Evolutionary conservation across 2,888 invertebrate genomes (phyloP), one percentile per base, ranked within the genome.

Genomic region (Epistrophe eligans): DNA sequence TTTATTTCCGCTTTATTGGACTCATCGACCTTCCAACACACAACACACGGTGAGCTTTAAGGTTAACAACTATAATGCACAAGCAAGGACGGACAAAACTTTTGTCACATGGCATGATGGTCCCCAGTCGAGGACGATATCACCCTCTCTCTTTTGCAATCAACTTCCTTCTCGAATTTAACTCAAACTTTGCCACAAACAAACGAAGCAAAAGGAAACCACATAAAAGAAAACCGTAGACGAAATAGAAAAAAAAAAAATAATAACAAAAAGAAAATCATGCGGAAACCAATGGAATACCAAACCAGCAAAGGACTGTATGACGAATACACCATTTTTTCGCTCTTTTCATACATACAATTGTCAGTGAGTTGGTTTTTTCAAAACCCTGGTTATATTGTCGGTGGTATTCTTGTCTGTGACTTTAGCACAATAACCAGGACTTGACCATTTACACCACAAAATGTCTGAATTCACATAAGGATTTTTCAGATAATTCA

Each of bases 201-300:
- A 71, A 84, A 77, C 72, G 76, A 77, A 72, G 45, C 67, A 11
- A 67, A 45, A 71, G 80, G n/a, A 70, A 72, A 72, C 80, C 71
- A 28, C 66, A 80, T 28, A 76, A 70, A 62, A n/a, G 40, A 50
- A 35, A 64, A 77, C 45, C 28, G 2, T 17, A 17, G 17, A 17
- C 15, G 17, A 15, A 38, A 28, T 28, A 19, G 64, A 62, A 43
- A 43, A 24, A 3, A 24, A 24, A 24, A 24, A 3, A 24, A 24
- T 2, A 24, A 62, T 17, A 40, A 62, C 10, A 11, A 28, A 67
- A 67, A 17, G 74, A 72, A 70, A 72, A 73, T 66, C 71, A 80
- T 72, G 76, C 58, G 58, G 58, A 80, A 84, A 77, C 72, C 71
- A 76, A 76, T 72, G 76, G 60, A 77, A 71, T 84, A 60, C 64